These are phyloP conservation scores for Lysandra coridon DNA, from an alignment of 2,888 invertebrate genomes.

Conservation along the genomic window DNA sequence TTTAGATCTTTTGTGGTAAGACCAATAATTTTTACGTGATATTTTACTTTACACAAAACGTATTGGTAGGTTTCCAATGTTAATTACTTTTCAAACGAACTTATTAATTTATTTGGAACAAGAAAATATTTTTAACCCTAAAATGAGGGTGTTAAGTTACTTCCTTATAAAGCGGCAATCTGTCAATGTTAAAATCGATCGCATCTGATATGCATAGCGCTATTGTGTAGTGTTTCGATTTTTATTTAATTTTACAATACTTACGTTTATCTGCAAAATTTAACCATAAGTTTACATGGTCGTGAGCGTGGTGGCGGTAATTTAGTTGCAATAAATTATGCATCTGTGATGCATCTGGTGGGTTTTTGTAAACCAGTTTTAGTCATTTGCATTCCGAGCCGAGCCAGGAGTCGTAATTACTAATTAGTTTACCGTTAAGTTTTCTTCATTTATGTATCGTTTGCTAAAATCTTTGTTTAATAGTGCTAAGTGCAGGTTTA, in stretches of 20 bases:
- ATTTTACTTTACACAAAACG: background rate
- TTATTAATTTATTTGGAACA: too few relatives aligned
- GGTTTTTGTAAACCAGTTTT: conserved; percentile 23
- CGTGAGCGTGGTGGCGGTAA: background rate
- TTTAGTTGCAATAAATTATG: conserved; percentile 3
- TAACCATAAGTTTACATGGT: background rate
- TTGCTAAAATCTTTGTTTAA: background rate
- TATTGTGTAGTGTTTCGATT: too few relatives aligned
- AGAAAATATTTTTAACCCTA: background rate
- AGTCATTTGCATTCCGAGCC: background rate
- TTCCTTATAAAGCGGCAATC: background rate
- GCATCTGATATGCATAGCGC: too few relatives aligned
- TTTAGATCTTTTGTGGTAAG: too few relatives aligned
- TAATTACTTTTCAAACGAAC: background rate
- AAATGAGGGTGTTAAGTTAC: background rate
- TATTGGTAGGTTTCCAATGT: background rate
- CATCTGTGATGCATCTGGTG: conserved; percentile 25
- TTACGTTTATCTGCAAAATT: background rate
- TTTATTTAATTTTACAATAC: too few relatives aligned
- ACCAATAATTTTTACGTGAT: background rate
- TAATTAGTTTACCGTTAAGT: conserved; percentile 14
- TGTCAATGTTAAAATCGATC: background rate
- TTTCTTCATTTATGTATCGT: background rate
- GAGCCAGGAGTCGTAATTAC: conserved; percentile 6
- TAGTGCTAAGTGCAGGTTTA: background rate